Evolutionary conservation across 2,113 vertebrate species (phyloP), one percentile per base, ranked within the genome.

Genomic region (Lepisosteus osseus): DNA sequence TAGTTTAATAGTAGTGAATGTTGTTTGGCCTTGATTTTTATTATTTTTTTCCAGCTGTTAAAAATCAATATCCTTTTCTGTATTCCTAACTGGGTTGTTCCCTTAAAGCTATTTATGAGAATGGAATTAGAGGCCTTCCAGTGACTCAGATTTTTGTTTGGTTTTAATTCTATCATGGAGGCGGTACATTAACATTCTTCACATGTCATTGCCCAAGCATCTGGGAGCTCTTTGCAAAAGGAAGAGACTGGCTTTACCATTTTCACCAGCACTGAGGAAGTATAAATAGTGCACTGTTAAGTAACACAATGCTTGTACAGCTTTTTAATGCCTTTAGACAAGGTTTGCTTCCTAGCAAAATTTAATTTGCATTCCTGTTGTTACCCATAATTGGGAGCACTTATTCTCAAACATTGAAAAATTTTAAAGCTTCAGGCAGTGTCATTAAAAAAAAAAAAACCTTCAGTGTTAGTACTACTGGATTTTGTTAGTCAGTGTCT

Each of bases 121-220:
- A 13, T 13, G 13, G 54, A 55, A 55, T 13, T 13, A 55, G 54
- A 55, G 54, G 13, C 57, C 14, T 59, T 59, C 57, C 57, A 59
- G 57, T 59, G 57, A 59, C 57, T 59, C 57, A 59, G 57, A 59
- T 59, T 59, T 51, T 6, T 59, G 57, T 59, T 59, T 59, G 57
- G 57, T 59, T 59, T 59, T 51, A 59, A 59, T 59, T 15, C 54
- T 55, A 13, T 59, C 57, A 15, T 59, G 57, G 12, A 59, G 57
- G 12, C 14, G 57, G 57, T 1, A n/a, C 57, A 59, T 59, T 59
- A 7, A 14, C 6, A 59, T 59, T 59, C 57, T 59, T 59, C n/a
- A 15, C 57, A 59, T 59, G n/a, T 59, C 57, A 59, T 59, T 59
- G 57, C n/a, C n/a, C 57, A 11, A n/a, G 57, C 57, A 59, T 59